Conservation (phyloP, 2,888 invertebrate genomes). For the Operophtera brumata region DNA sequence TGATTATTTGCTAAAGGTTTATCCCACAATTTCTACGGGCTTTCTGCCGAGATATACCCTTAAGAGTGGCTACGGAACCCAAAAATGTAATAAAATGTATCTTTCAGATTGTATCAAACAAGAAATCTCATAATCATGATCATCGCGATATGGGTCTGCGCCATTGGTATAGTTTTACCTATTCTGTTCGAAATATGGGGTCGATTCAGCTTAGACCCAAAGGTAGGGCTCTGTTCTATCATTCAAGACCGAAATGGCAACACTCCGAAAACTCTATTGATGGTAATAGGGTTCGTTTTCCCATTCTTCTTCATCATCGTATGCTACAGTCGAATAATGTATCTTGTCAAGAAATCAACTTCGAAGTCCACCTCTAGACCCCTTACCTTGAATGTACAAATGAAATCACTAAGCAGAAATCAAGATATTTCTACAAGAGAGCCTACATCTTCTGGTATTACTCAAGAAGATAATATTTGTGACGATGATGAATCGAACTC, state of each 20-base stretch:
- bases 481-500: slow-evolving; percentile 1
- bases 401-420: neutral
- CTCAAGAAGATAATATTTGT: neutral
- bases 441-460: neutral
- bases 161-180: slow-evolving; percentile 10
- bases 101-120: slow-evolving; percentile 26
- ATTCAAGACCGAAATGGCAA: slow-evolving; percentile 13
- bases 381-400: neutral
- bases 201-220: slow-evolving; percentile 21
- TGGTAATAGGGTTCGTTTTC: slow-evolving; percentile 14
- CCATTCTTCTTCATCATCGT: slow-evolving; percentile 8
- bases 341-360: slow-evolving; percentile 20
- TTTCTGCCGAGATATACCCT: too few species aligned
- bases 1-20: too few species aligned
- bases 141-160: slow-evolving; percentile 19
- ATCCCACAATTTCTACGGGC: too few species aligned
- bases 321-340: slow-evolving; percentile 26
- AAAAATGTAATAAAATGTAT: too few species aligned
- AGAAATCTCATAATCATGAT: slow-evolving; percentile 27
- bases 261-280: slow-evolving; percentile 13
- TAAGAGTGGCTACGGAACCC: too few species aligned
- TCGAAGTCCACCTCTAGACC: neutral
- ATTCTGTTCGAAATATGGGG: slow-evolving; percentile 22
- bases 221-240: slow-evolving; percentile 19
- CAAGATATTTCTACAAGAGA: slow-evolving; percentile 7